phyloP scores from a whole-genome alignment of 2,113 vertebrate genomes.

The Osmerus mordax region DNA sequence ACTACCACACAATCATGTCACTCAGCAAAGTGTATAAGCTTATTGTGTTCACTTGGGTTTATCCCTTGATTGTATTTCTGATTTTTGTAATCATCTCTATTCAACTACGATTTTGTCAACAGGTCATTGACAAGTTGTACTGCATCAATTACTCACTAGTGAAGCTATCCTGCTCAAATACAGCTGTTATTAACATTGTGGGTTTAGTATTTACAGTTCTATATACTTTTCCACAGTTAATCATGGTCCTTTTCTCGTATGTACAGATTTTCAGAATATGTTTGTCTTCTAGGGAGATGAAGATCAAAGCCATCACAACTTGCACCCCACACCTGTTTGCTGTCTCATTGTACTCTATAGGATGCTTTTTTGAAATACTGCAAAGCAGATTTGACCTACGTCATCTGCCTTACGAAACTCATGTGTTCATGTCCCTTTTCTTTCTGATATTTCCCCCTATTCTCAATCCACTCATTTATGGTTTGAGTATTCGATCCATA shows the following conservation, averaged over 20 bases:
- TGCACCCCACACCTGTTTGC: conserved; percentile 55
- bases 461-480: conserved; percentile 57
- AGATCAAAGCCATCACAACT: conserved; percentile 53
- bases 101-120: conserved; percentile 43
- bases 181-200: conserved; percentile 31
- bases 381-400: conserved; percentile 41
- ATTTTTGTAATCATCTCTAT: conserved; percentile 28
- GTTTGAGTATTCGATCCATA: conserved; percentile 39
- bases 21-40: conserved; percentile 39
- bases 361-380: conserved; percentile 55
- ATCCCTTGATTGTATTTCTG: conserved; percentile 42
- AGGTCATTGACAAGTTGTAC: conserved; percentile 43
- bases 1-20: conserved; percentile 55
- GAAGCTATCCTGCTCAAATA: conserved; percentile 51
- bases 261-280: conserved; percentile 55
- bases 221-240: conserved; percentile 41
- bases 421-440: conserved; percentile 58
- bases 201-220: conserved; percentile 26
- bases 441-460: conserved; percentile 57
- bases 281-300: conserved; percentile 39
- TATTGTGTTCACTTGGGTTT: conserved; percentile 46
- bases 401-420: conserved; percentile 29
- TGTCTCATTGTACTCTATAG: conserved; percentile 43
- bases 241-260: conserved; percentile 56
- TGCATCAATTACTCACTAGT: conserved; percentile 51